These are phyloP conservation scores for Intoshia linei DNA, from an alignment of 1,140 invertebrate species.

Conservation along the genomic window DNA sequence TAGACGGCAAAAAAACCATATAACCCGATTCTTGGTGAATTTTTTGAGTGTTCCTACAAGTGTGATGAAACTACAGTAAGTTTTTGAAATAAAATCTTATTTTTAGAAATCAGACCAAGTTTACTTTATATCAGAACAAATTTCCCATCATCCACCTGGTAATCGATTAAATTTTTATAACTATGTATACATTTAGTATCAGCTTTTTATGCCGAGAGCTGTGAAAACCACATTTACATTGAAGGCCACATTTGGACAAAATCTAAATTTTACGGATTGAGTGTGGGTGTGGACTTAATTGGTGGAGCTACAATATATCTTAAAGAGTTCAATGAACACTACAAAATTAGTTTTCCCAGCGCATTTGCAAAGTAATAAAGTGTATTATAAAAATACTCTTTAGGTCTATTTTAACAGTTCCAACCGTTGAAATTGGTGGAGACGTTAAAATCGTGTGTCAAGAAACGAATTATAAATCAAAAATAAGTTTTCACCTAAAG, in stretches of 20 bases:
- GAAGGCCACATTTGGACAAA: constrained; percentile 29
- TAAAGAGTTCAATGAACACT: constrained; percentile 25
- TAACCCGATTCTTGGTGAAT: constrained; percentile 24
- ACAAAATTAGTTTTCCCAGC: constrained; percentile 26
- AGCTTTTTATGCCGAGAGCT: constrained; percentile 27
- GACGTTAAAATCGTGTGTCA: constrained; percentile 21
- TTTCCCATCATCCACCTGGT: constrained; percentile 24
- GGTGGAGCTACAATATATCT: constrained; percentile 24
- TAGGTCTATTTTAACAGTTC: constrained; percentile 25
- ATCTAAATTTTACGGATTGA: constrained; percentile 27
- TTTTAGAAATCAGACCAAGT: constrained; percentile 10
- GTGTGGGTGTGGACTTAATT: constrained; percentile 27
- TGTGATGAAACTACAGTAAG: constrained; percentile 9
- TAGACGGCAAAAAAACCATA: constrained; percentile 25
- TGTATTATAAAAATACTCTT: background rate
- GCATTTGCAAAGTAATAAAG: constrained; percentile 24
- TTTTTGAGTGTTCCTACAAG: constrained; percentile 20
- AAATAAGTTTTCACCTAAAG: constrained; percentile 26
- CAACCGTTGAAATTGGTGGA: constrained; percentile 27
- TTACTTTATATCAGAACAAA: constrained; percentile 21
- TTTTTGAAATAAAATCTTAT: constrained; percentile 1
- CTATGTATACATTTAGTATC: constrained; percentile 16
- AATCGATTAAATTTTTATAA: constrained; percentile 5
- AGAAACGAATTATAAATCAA: constrained; percentile 25
- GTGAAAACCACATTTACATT: constrained; percentile 20